phyloP scores from a whole-genome alignment of 2,888 invertebrate genomes.

The Spodoptera exigua region DNA sequence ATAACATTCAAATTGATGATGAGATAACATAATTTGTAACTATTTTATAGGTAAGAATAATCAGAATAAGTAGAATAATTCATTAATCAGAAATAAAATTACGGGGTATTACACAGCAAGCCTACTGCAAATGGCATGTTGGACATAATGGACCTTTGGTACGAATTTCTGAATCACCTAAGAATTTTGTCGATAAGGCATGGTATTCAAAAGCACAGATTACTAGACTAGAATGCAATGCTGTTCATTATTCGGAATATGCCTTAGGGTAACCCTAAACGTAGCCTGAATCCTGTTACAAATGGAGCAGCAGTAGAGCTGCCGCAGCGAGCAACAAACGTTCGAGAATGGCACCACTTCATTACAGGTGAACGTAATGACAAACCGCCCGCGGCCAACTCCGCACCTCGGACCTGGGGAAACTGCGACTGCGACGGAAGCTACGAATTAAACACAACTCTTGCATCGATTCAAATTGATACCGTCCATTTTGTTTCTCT shows the following conservation, averaged over 20 bases:
- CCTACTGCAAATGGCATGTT: too few relatives aligned
- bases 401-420: conserved; percentile 63
- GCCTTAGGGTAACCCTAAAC: conserved; percentile 26
- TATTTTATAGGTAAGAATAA: too few relatives aligned
- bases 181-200: too few relatives aligned
- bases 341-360: conserved; percentile 63
- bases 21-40: too few relatives aligned
- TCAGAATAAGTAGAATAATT: too few relatives aligned
- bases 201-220: too few relatives aligned
- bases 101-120: too few relatives aligned
- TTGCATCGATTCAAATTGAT: conserved; percentile 44
- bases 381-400: conserved; percentile 66
- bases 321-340: conserved; percentile 33
- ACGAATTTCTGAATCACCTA: too few relatives aligned
- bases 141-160: too few relatives aligned
- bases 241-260: background rate
- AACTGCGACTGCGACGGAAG: conserved; percentile 58
- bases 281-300: conserved; percentile 64
- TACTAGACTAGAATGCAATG: too few relatives aligned
- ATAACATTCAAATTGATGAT: too few relatives aligned
- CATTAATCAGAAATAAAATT: too few relatives aligned
- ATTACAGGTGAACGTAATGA: conserved; percentile 68
- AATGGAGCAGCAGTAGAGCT: conserved; percentile 53
- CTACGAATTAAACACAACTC: conserved; percentile 48
- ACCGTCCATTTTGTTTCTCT: conserved; percentile 32